These are phyloP conservation scores for Pocillopora verrucosa DNA, from an alignment of 64 coral and sea anemone genomes.

Conservation along the genomic window DNA sequence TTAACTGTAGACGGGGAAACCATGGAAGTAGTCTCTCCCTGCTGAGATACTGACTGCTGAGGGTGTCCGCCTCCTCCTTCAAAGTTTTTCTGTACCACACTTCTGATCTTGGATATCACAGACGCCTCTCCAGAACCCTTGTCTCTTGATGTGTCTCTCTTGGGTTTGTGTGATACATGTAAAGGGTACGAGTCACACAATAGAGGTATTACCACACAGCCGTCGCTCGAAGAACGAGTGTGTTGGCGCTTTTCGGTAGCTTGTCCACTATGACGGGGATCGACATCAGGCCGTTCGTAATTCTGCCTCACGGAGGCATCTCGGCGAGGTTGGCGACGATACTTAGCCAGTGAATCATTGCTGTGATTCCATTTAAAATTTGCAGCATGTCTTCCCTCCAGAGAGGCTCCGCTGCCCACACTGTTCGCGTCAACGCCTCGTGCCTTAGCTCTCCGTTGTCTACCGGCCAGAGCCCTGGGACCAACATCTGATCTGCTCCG, in stretches of 20 bases:
- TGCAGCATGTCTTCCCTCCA: conserved; percentile 58
- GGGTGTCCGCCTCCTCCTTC: not conserved
- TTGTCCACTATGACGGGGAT: not conserved
- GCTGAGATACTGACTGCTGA: conserved; percentile 7
- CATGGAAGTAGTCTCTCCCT: conserved; percentile 53
- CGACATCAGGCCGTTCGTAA: conserved; percentile 9
- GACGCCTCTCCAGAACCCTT: not conserved
- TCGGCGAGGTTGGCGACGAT: conserved; percentile 37
- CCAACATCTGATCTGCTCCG: conserved; percentile 62
- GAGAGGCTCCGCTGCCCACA: conserved; percentile 58
- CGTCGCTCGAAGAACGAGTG: conserved; percentile 80
- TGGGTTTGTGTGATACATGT: conserved; percentile 77
- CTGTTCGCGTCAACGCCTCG: conserved; percentile 50
- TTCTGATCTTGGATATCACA: conserved; percentile 6
- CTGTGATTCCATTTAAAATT: conserved; percentile 73
- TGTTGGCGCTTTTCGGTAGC: conserved; percentile 29
- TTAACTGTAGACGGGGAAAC: conserved; percentile 77
- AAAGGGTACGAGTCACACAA: conserved; percentile 74
- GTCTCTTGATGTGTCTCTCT: conserved; percentile 21
- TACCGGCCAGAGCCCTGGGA: conserved; percentile 34
- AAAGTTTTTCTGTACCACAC: conserved; percentile 1
- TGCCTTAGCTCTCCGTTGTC: conserved; percentile 27
- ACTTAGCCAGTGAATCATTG: conserved; percentile 71
- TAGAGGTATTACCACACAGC: conserved; percentile 69
- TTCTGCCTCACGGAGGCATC: not conserved